These are phyloP conservation scores for Callyntrura guangdongensis DNA, from an alignment of 2,888 invertebrate genomes.

Conservation along the genomic window DNA sequence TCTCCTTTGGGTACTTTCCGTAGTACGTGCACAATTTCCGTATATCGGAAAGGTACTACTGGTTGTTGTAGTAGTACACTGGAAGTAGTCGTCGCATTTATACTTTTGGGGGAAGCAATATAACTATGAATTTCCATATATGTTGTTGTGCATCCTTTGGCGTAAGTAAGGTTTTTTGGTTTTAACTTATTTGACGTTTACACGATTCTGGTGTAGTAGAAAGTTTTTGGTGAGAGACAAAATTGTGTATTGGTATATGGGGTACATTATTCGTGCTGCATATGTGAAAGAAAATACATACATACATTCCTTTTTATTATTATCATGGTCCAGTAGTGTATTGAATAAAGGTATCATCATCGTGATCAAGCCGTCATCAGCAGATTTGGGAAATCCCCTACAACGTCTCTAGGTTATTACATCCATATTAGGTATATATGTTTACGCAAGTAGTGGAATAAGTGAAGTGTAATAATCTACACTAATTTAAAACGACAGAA, in stretches of 20 bases:
- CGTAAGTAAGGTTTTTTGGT: background rate
- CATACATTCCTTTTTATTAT: slow-evolving; percentile 15
- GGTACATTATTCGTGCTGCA: background rate
- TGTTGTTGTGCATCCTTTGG: background rate
- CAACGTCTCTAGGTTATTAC: slow-evolving; percentile 34
- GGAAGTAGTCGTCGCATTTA: background rate
- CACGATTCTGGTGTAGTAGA: background rate
- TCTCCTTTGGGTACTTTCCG: slow-evolving; percentile 59
- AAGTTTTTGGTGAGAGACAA: slow-evolving; percentile 25
- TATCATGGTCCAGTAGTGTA: slow-evolving; percentile 48
- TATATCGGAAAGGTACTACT: background rate
- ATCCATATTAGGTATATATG: slow-evolving; percentile 29
- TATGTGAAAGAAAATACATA: slow-evolving; percentile 28
- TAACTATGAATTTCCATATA: slow-evolving; percentile 27
- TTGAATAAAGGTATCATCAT: slow-evolving; percentile 69
- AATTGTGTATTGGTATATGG: background rate
- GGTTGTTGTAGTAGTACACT: slow-evolving; percentile 7
- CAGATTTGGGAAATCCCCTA: slow-evolving; percentile 80
- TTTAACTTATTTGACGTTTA: slow-evolving; percentile 73
- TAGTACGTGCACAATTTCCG: slow-evolving; percentile 37
- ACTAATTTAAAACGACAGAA: background rate
- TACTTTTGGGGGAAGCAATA: slow-evolving; percentile 37
- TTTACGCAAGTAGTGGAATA: too few relatives aligned
- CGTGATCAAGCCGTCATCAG: slow-evolving; percentile 77
- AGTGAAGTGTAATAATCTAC: too few relatives aligned